Evolutionary conservation across 2,797 vertebrate genomes (phyloP).

Genomic region (Gephyroberyx darwinii): DNA sequence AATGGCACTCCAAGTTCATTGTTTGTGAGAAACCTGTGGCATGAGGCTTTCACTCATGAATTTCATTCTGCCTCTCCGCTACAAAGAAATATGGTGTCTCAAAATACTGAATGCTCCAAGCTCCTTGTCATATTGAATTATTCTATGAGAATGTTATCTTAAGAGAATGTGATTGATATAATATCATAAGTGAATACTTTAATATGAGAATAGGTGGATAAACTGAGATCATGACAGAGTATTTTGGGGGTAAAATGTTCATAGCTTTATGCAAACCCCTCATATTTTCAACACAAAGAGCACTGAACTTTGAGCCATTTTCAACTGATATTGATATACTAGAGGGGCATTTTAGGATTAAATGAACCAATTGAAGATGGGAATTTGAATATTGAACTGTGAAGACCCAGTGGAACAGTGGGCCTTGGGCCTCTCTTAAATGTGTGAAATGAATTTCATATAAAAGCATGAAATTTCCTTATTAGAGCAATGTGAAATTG

Average conservation of each 20-base stretch:
- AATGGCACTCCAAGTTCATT: constrained; percentile 30
- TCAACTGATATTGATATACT: constrained; percentile 68
- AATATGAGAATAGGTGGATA: neutral
- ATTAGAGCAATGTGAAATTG: constrained; percentile 63
- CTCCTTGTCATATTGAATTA: neutral
- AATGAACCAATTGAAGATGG: constrained; percentile 56
- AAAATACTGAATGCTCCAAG: neutral
- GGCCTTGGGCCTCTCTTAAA: constrained; percentile 66
- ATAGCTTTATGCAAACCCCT: neutral
- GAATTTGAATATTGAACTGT: constrained; percentile 63
- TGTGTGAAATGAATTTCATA: constrained; percentile 74
- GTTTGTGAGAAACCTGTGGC: constrained; percentile 34
- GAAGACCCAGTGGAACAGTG: constrained; percentile 52
- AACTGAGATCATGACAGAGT: neutral
- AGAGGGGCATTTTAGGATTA: constrained; percentile 60
- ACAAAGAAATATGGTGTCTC: neutral
- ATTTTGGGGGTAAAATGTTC: constrained; percentile 19
- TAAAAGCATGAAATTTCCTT: constrained; percentile 61
- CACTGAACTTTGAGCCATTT: constrained; percentile 50
- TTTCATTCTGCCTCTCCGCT: constrained; percentile 15
- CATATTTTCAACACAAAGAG: neutral
- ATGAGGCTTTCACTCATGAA: constrained; percentile 11
- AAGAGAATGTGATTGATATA: neutral
- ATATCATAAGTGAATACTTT: neutral
- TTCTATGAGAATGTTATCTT: constrained; percentile 1